phyloP scores from a whole-genome alignment of 2,797 vertebrate species.

The Schizopygopsis pylzovi region DNA sequence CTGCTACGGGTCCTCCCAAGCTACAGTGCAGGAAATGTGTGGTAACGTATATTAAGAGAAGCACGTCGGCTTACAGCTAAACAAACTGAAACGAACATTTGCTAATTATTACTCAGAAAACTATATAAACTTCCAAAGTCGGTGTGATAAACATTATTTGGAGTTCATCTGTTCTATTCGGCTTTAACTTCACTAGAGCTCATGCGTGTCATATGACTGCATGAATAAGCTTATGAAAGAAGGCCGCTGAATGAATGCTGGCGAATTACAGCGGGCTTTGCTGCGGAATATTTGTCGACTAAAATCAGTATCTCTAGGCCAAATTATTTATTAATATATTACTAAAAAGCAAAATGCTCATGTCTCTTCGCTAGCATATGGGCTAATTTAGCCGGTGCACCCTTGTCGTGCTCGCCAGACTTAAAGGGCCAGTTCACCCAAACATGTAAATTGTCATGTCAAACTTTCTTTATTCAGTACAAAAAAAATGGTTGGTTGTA shows the following conservation, averaged over 20 bases:
- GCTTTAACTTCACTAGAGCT: conserved; percentile 3
- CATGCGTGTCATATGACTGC: conserved; percentile 52
- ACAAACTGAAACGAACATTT: neutral
- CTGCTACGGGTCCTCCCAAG: conserved; percentile 8
- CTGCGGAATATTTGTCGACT: neutral
- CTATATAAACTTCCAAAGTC: neutral
- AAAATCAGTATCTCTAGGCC: neutral
- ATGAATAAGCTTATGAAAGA: conserved; percentile 28
- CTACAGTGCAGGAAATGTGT: neutral
- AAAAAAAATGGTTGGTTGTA: neutral
- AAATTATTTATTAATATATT: neutral
- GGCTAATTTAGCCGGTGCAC: conserved; percentile 24
- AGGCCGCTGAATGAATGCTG: conserved; percentile 3
- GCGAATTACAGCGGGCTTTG: neutral
- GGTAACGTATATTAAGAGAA: neutral
- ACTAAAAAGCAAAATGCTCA: neutral
- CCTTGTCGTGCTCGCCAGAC: conserved; percentile 1
- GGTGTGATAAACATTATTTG: neutral
- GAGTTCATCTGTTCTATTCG: neutral
- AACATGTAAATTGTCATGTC: neutral
- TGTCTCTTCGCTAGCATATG: conserved; percentile 7
- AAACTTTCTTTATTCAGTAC: neutral
- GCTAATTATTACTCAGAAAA: neutral
- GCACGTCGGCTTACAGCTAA: neutral
- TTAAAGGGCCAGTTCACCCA: conserved; percentile 29